Evolutionary conservation across 2,888 invertebrate species (phyloP), one percentile per base, ranked within the genome.

Genomic region (Eurytoma adleriae): DNA sequence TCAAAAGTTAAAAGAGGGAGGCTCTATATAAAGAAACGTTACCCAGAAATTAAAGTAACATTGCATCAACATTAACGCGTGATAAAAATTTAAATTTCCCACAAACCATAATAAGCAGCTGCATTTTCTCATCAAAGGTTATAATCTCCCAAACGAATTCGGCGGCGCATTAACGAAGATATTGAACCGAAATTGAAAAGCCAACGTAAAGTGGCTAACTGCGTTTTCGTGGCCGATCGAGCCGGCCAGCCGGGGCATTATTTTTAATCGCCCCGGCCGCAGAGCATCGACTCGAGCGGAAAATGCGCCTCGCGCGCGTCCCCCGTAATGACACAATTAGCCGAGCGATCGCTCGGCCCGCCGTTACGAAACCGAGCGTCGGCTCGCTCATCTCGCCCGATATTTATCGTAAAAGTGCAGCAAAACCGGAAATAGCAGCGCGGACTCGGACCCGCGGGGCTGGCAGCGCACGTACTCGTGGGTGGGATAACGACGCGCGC

Each of bases 311-410:
- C 64, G 40, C 64, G 64, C 30, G 30, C n/a, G n/a, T 16, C 62
- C 13, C 14, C 30, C 62, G 30, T 64, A 64, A 64, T 64, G 64
- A 64, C 48, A 40, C 64, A 64, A 64, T 64, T 64, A 64, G 40
- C n/a, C 64, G 40, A 40, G 40, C 48, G n/a, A 20, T 40, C 40
- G 18, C 10, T 30, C n/a, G 18, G 18, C 10, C n/a, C 48, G 18
- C 4, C 48, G 40, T 30, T 64, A 40, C 40, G 40, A n/a, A 40
- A 40, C 40, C 40, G 40, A 40, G 40, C n/a, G 64, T 16, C 48
- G 24, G n/a, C 3, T 0, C 1, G 30, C 40, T 40, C n/a, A 12
- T 16, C 64, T 40, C 16, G 4, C 3, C n/a, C n/a, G 14, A 48
- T 64, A 64, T 64, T 40, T 64, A 40, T n/a, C 64, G 64, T 64